Evolutionary conservation across 2,113 vertebrate species (phyloP), one percentile per base, ranked within the genome.

Genomic region (Gymnocephalus cernua): DNA sequence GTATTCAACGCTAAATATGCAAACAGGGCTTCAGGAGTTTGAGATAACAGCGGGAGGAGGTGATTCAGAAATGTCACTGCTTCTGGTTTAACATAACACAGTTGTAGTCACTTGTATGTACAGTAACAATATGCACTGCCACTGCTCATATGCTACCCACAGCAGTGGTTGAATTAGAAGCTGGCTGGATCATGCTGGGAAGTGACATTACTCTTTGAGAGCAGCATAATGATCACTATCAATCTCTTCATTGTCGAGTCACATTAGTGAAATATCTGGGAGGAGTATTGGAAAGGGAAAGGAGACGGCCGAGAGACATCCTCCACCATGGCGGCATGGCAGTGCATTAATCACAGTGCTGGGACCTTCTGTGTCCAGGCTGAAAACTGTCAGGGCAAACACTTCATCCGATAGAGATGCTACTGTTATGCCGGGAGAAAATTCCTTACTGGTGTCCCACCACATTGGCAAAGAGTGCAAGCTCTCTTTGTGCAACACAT

Each of bases 171-270:
- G 95, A 95, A 96, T 95, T 95, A 95, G 91, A 77, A 91, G 89
- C 91, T 82, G 92, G 89, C 93, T 93, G 93, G 94, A 93, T 93
- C 89, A 66, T 63, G 93, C 93, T 92, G 93, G 88, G 93, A 92
- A 85, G 93, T 91, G 93, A 83, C 92, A 95, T 95, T 94, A 94
- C 94, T 95, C 95, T 94, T 94, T 95, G 92, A 91, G 93, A 94
- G 92, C 93, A 89, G 94, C 94, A 91, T 95, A 95, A 92, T 93
- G 92, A 93, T 92, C 89, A 84, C 93, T 94, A 96, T 96, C 95
- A 93, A 96, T 96, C 95, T 96, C 94, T 92, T 91, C 93, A 89
- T 93, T 93, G 94, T 93, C 85, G 82, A 80, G 57, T 91, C 94
- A 92, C 93, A 95, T 91, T 95, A 94, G 93, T 94, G 93, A 92